Evolutionary conservation across 2,113 vertebrate genomes (phyloP).

Genomic region (Proterorhinus semilunaris): DNA sequence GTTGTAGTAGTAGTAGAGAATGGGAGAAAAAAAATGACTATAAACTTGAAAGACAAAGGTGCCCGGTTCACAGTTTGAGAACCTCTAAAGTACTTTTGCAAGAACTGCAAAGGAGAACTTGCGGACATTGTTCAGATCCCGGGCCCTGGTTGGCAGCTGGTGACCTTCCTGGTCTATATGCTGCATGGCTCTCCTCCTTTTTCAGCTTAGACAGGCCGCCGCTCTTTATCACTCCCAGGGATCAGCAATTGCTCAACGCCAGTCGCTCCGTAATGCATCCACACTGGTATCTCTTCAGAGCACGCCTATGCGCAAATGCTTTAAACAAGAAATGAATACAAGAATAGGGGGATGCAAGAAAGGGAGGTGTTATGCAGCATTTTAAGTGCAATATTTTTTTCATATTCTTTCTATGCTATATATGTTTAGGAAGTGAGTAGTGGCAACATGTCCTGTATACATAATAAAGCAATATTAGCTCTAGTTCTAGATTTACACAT

Average conservation of each 20-base stretch:
- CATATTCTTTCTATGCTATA: not conserved
- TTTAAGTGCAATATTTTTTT: slow-evolving; percentile 30
- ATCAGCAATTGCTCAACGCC: slow-evolving; percentile 80
- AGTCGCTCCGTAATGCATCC: slow-evolving; percentile 75
- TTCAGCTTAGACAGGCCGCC: slow-evolving; percentile 61
- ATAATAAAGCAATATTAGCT: no score
- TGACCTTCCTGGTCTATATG: slow-evolving; percentile 73
- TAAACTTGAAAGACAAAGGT: no score
- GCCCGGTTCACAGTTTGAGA: no score
- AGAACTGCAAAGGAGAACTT: slow-evolving; percentile 41
- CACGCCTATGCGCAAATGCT: slow-evolving; percentile 66
- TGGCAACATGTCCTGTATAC: no score
- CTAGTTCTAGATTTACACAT: no score
- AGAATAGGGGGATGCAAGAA: slow-evolving; percentile 19
- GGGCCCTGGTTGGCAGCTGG: slow-evolving; percentile 66
- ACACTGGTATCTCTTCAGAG: slow-evolving; percentile 65
- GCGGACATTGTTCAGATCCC: slow-evolving; percentile 57
- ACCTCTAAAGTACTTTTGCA: slow-evolving; percentile 20
- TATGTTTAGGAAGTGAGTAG: not conserved
- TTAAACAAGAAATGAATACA: slow-evolving; percentile 55
- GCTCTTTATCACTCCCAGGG: slow-evolving; percentile 74
- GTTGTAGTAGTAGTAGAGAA: no score
- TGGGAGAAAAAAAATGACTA: no score
- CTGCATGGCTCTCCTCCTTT: slow-evolving; percentile 62
- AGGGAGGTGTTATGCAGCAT: slow-evolving; percentile 28